phyloP scores from a whole-genome alignment of 37 sponge, comb jelly and placozoan species.

The Cliona cf. orientalis region DNA sequence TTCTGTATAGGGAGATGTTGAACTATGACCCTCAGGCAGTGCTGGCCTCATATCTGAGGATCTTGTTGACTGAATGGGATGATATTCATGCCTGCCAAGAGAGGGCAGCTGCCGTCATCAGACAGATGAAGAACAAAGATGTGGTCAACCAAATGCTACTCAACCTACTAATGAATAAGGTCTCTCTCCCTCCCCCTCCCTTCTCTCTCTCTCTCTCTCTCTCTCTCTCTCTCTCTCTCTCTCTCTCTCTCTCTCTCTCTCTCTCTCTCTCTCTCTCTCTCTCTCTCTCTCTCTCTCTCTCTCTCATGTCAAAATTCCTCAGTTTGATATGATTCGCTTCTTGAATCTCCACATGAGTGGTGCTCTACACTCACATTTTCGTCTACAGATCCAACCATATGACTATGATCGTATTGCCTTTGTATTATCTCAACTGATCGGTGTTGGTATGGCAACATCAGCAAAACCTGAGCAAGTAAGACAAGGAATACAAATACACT shows the following conservation, averaged over 20 bases:
- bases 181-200: too few species aligned
- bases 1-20: constrained; percentile 3
- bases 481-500: neutral
- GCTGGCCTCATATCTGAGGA: constrained; percentile 20
- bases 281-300: neutral
- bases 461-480: neutral
- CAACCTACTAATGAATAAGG: constrained; percentile 27
- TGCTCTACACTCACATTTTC: neutral
- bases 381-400: constrained; percentile 47
- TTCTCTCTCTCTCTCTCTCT: neutral
- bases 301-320: neutral
- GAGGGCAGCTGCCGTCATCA: constrained; percentile 1
- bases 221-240: neutral
- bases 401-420: constrained; percentile 59
- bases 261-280: neutral
- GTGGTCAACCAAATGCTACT: neutral
- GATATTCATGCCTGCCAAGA: constrained; percentile 16
- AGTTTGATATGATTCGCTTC: neutral
- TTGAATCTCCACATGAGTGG: too few species aligned
- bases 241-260: neutral
- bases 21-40: constrained; percentile 2
- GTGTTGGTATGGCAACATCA: neutral
- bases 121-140: neutral
- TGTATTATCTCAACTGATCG: constrained; percentile 21
- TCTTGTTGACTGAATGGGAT: constrained; percentile 58